A percentile compares a stretch with the other conserved stretches of the same genome.
phyloP scores from a whole-genome alignment of 1,140 invertebrate species.

The Anadara kagoshimensis region DNA sequence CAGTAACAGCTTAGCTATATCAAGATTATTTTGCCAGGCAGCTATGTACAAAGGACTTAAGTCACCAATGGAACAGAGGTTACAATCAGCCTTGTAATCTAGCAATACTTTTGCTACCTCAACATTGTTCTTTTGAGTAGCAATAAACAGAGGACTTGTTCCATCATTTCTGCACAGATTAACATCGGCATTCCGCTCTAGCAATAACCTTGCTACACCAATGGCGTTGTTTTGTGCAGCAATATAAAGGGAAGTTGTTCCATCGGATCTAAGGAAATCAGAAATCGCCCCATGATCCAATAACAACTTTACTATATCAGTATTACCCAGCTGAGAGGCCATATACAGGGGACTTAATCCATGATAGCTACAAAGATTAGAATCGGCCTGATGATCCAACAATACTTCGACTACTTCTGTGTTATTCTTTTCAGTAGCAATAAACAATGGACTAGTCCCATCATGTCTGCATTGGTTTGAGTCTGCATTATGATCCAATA shows the following conservation, averaged over 20 bases:
- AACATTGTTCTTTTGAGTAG: constrained; percentile 19
- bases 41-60: constrained; percentile 5
- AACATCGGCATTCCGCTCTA: constrained; percentile 22
- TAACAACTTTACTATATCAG: no score
- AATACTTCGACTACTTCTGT: no score
- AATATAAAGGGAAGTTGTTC: constrained; percentile 7
- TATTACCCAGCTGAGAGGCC: no score
- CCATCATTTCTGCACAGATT: constrained; percentile 29
- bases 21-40: background rate
- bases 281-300: no score
- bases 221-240: background rate
- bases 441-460: no score
- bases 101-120: constrained; percentile 1
- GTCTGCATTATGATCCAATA: no score
- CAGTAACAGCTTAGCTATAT: background rate
- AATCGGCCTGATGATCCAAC: no score
- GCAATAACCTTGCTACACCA: constrained; percentile 14
- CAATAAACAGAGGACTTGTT: constrained; percentile 37
- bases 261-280: no score
- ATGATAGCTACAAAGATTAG: no score
- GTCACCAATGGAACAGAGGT: background rate
- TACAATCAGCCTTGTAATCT: background rate
- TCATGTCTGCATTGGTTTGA: no score
- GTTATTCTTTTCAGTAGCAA: no score
- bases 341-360: no score